A percentile compares a stretch with the other conserved stretches of the same genome.
Evolutionary conservation across 2,888 invertebrate species (phyloP).

Genomic region (Callinectes sapidus): DNA sequence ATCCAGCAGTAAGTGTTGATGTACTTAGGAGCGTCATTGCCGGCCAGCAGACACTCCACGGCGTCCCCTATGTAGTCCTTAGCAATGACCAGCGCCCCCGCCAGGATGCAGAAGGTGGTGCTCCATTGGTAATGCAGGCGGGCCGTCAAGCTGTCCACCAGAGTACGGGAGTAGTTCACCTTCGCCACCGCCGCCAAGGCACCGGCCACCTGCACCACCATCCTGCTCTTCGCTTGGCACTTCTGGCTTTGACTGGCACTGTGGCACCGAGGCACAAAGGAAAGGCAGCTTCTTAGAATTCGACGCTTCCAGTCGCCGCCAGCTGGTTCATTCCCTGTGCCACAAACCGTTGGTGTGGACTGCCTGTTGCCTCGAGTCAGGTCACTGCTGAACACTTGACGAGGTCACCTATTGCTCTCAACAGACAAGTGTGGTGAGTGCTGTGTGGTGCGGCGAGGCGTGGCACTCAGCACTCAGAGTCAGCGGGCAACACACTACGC

Average conservation of each 20-base stretch:
- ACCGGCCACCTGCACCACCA: slow-evolving; percentile 40
- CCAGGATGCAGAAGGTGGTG: slow-evolving; percentile 65
- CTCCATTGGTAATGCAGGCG: slow-evolving; percentile 72
- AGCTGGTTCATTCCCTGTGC: neutral
- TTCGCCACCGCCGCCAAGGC: slow-evolving; percentile 68
- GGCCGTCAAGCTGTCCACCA: slow-evolving; percentile 69
- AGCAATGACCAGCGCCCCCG: slow-evolving; percentile 69
- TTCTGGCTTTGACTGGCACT: neutral
- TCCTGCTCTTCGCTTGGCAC: neutral
- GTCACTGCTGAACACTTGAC: neutral
- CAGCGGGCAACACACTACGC: neutral
- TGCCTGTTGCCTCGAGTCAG: neutral
- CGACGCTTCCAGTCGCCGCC: neutral
- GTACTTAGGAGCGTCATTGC: slow-evolving; percentile 82
- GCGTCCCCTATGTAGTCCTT: slow-evolving; percentile 68
- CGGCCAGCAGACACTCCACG: slow-evolving; percentile 73
- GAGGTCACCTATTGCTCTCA: neutral
- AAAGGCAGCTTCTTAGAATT: neutral
- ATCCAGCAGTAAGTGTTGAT: slow-evolving; percentile 71
- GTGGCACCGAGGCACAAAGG: neutral
- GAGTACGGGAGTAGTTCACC: slow-evolving; percentile 63
- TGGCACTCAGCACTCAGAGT: neutral
- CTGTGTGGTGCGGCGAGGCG: neutral
- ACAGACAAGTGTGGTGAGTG: neutral
- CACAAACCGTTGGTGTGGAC: neutral